A percentile compares a stretch with the other conserved stretches of the same genome.
Evolutionary conservation across 2,888 invertebrate species (phyloP).

Genomic region (Pachymerium ferrugineum): DNA sequence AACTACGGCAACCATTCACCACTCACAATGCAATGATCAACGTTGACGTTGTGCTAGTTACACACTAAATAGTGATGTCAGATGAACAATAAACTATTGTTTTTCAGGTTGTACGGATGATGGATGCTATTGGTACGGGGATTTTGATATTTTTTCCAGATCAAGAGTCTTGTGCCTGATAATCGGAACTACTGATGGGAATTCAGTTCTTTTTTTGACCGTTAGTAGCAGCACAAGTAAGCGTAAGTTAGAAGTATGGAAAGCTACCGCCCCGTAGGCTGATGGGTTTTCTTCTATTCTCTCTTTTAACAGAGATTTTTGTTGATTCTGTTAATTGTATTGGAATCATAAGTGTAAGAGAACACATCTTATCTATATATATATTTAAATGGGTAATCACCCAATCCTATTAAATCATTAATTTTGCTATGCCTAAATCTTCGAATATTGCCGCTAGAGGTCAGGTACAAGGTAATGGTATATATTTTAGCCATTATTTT

Average conservation of each 20-base stretch:
- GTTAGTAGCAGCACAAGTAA: not conserved
- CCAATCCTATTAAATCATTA: too few species aligned
- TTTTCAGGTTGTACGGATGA: not conserved
- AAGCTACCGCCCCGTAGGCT: not conserved
- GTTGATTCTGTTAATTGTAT: not conserved
- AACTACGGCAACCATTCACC: conserved; percentile 29
- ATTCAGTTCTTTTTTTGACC: not conserved
- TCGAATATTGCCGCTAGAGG: too few species aligned
- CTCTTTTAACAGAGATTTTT: too few species aligned
- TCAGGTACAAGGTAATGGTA: too few species aligned
- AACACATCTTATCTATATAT: too few species aligned
- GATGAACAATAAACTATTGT: not conserved
- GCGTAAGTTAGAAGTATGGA: not conserved
- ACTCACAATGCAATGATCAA: conserved; percentile 18
- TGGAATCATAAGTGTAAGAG: too few species aligned
- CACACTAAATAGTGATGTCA: not conserved
- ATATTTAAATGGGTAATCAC: too few species aligned
- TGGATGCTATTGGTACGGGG: not conserved
- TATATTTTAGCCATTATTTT: too few species aligned
- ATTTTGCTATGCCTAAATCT: too few species aligned
- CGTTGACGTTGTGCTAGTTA: not conserved
- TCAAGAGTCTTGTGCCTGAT: not conserved
- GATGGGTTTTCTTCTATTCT: too few species aligned
- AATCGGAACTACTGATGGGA: not conserved
- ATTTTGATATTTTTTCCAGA: not conserved